Conservation (phyloP, 2,797 vertebrate genomes). For the Scolopax bukidnonensis region DNA sequence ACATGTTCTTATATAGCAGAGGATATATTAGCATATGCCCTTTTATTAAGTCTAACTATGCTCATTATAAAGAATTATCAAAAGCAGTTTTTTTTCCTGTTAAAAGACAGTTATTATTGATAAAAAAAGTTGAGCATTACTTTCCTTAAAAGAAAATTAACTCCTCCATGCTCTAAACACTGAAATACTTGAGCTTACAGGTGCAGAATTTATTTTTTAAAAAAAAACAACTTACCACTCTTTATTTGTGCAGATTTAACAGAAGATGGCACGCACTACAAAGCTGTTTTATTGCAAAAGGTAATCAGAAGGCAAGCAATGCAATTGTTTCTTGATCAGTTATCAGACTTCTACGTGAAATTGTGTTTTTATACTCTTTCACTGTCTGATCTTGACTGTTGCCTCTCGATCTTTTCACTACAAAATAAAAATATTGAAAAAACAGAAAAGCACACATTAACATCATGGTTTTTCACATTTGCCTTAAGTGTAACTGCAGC, state of each 20-base stretch:
- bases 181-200: not conserved
- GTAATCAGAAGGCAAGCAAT: not conserved
- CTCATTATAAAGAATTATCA: not conserved
- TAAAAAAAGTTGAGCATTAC: not conserved
- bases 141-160: not conserved
- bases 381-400: not conserved
- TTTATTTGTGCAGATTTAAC: not conserved
- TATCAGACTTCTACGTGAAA: not conserved
- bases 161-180: not conserved
- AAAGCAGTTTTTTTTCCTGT: not conserved
- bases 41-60: not conserved
- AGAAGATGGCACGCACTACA: not conserved
- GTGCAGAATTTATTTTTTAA: accelerated
- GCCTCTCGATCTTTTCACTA: conserved; percentile 28
- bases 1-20: not conserved
- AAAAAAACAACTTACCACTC: conserved; percentile 36
- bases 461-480: accelerated
- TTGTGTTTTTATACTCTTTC: not conserved
- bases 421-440: not conserved
- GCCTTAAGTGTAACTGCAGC: not conserved
- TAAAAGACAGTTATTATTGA: not conserved
- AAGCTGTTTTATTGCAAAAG: not conserved
- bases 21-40: not conserved
- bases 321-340: not conserved
- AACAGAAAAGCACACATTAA: not conserved